phyloP scores from a whole-genome alignment of 1,140 invertebrate species.

The Nilaparvata lugens region DNA sequence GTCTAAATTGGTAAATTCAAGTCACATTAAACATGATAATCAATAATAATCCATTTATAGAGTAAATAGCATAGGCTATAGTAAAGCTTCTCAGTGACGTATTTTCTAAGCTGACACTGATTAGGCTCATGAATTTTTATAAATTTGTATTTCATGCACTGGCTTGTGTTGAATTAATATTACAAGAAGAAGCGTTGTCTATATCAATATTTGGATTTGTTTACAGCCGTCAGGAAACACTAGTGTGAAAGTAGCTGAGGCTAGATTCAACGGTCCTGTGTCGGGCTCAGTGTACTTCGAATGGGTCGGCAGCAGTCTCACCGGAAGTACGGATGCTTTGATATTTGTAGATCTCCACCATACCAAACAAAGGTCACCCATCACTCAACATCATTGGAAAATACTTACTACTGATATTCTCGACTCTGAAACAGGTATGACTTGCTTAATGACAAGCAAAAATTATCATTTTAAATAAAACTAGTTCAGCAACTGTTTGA shows the following conservation, averaged over 20 bases:
- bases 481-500: no score
- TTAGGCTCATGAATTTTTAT: neutral
- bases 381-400: slow-evolving; percentile 76
- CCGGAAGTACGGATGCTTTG: slow-evolving; percentile 60
- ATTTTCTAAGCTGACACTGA: neutral
- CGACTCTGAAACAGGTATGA: slow-evolving; percentile 57
- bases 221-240: slow-evolving; percentile 49
- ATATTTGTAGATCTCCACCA: slow-evolving; percentile 63
- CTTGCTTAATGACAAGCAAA: slow-evolving; percentile 30
- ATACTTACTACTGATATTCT: slow-evolving; percentile 84
- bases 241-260: slow-evolving; percentile 70
- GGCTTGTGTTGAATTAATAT: neutral
- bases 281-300: slow-evolving; percentile 74
- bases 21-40: no score
- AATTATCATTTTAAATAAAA: no score
- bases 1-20: no score
- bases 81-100: no score
- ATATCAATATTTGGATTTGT: no score
- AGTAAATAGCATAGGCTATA: no score
- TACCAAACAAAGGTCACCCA: slow-evolving; percentile 39
- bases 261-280: slow-evolving; percentile 66
- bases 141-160: neutral
- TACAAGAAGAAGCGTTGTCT: no score
- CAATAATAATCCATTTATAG: no score
- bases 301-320: slow-evolving; percentile 55